Evolutionary conservation across 2,888 invertebrate species (phyloP).

Genomic region (Coenonympha arcania): DNA sequence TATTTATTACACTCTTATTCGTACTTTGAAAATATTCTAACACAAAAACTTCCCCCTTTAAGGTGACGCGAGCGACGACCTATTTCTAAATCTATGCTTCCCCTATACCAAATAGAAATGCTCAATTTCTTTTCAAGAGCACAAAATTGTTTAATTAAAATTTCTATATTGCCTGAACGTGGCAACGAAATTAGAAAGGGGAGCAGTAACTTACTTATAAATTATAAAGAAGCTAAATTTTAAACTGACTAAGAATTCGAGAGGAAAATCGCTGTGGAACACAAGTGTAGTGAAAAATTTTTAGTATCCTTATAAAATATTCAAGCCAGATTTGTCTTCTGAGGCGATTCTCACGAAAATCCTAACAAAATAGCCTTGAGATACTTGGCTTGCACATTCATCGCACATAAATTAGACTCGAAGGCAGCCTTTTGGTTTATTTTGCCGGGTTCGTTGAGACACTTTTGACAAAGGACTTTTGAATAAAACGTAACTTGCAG

Average conservation of each 20-base stretch:
- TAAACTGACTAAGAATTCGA: neutral
- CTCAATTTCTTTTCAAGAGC: conserved; percentile 6
- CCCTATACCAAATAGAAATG: conserved; percentile 5
- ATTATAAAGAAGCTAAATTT: neutral
- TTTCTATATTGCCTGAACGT: neutral
- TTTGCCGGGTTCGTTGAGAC: conserved; percentile 28
- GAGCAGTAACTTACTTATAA: neutral
- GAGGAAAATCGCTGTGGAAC: neutral
- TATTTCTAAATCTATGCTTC: conserved; percentile 1
- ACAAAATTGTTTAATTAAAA: conserved; percentile 8
- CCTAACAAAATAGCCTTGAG: conserved; percentile 24
- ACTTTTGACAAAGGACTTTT: conserved; percentile 35
- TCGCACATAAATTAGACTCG: conserved; percentile 32
- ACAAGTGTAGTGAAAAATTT: conserved; percentile 18
- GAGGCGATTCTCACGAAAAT: conserved; percentile 22
- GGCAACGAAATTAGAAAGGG: neutral
- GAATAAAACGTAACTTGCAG: conserved; percentile 32
- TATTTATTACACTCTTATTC: conserved; percentile 6
- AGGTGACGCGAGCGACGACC: too few species aligned
- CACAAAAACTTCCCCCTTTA: neutral
- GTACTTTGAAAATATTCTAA: conserved; percentile 8
- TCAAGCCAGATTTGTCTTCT: conserved; percentile 23
- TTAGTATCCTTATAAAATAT: conserved; percentile 26
- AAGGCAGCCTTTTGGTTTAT: conserved; percentile 31
- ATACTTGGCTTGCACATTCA: conserved; percentile 26